Evolutionary conservation across 1,140 invertebrate genomes (phyloP).

Genomic region (Plectrocnemia conspersa): DNA sequence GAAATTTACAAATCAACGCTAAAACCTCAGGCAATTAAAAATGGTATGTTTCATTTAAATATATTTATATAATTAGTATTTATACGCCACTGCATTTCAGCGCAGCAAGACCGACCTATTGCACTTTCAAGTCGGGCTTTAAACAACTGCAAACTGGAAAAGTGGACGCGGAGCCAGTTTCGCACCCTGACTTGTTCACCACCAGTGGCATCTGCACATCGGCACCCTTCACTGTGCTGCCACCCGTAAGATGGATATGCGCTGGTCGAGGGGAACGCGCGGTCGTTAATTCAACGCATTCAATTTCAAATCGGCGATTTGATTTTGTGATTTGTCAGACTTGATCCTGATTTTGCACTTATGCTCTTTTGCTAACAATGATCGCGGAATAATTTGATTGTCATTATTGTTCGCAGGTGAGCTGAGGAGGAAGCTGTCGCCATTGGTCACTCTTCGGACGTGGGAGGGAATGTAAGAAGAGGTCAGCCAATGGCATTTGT

Average conservation of each 20-base stretch:
- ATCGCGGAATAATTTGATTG: neutral
- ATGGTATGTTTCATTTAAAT: too few species aligned
- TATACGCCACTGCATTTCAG: constrained; percentile 1
- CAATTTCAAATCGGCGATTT: constrained; percentile 5
- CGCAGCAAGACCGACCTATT: constrained; percentile 1
- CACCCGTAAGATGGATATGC: constrained; percentile 26
- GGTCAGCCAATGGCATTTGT: constrained; percentile 17
- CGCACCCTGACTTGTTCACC: constrained; percentile 6
- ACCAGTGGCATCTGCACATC: constrained; percentile 27
- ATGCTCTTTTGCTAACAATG: neutral
- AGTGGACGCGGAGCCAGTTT: constrained; percentile 1
- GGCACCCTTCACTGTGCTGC: neutral
- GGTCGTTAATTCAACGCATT: constrained; percentile 5
- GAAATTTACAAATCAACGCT: too few species aligned
- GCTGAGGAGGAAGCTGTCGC: neutral
- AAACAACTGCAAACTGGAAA: constrained; percentile 9
- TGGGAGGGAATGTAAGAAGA: constrained; percentile 20
- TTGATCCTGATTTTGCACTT: too few species aligned
- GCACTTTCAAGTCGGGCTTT: constrained; percentile 15
- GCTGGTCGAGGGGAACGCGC: constrained; percentile 6
- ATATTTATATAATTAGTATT: too few species aligned
- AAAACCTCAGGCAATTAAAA: too few species aligned
- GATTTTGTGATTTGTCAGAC: neutral
- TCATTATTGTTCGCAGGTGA: neutral
- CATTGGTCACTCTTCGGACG: constrained; percentile 27